phyloP scores from a whole-genome alignment of 1,140 invertebrate species.

The Ridgeia piscesae region DNA sequence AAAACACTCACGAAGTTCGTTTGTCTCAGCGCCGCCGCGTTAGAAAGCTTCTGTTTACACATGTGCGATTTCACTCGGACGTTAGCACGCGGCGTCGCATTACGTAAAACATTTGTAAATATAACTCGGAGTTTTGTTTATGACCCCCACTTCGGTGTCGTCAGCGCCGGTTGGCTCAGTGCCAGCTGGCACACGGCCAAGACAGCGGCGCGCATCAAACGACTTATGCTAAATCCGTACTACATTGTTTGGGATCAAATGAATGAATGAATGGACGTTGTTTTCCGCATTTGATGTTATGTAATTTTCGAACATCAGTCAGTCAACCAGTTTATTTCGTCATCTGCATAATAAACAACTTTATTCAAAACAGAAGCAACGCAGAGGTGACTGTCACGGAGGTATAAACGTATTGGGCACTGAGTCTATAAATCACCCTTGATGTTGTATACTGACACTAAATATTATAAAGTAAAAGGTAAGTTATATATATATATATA shows the following conservation, averaged over 20 bases:
- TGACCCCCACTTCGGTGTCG: background rate
- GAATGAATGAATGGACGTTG: background rate
- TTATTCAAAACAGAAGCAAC: no score
- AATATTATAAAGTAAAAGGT: no score
- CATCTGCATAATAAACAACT: no score
- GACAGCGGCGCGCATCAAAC: background rate
- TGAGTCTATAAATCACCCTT: no score
- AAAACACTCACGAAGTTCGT: background rate
- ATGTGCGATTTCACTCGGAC: background rate
- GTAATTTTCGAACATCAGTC: no score
- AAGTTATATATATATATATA: no score
- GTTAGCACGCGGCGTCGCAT: background rate
- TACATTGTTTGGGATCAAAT: background rate
- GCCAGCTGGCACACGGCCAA: background rate
- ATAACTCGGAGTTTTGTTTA: background rate
- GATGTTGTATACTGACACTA: no score
- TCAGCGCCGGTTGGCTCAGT: background rate
- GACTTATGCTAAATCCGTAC: background rate
- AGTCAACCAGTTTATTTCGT: no score
- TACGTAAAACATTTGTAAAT: background rate
- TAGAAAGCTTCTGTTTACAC: background rate
- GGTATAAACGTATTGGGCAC: no score
- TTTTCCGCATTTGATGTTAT: no score
- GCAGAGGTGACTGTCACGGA: no score
- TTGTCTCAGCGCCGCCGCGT: background rate